Base-by-base conservation (phyloP, 1,140 invertebrate species). In the Bombus soroeensis region DNA sequence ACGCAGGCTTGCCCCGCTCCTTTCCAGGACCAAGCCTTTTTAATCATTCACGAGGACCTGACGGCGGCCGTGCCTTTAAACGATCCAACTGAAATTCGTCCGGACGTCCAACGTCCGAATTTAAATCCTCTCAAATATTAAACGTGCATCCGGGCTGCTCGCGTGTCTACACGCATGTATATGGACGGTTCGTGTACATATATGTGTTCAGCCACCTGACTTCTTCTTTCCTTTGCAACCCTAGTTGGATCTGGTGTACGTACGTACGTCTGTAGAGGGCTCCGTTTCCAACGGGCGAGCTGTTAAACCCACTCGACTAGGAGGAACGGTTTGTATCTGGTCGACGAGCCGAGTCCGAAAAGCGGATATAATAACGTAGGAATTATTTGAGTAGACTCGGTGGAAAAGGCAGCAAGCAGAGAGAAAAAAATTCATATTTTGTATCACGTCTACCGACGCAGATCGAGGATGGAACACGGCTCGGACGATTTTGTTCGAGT, bases 51-150 rank as follows among this genome's bases (percentile, higher is more conserved):
- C 87, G 89, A 93, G 90, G 90, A 84, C 90, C 93, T 92, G 93
- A 93, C 93, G 93, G 91, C 91, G 91, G 88, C 88, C 85, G 89
- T 89, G 83, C 91, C 93, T 94, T 94, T 94, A 94, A 94, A 94
- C 92, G 93, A 87, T 92, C 91, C 92, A 83, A 90, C 91, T 91
- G 92, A 94, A 94, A 94, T 94, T 94, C 93, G 93, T 94, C 93
- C 88, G 93, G 94, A 94, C 93, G 90, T 93, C 90, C 90, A 91
- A 88, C 91, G 91, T 92, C 90, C 92, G 93, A 94, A 94, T 94
- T 94, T 94, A 94, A 94, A 94, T 94, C 94, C 94, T 92, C 91
- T 94, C 92, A 94, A 94, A 94, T 94, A 94, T 94, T 94, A 92
- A 94, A 93, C 92, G 91, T 91, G 91, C 89, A 91, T 87, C 92